Evolutionary conservation across 2,113 vertebrate genomes (phyloP).

Genomic region (Uria aalge): DNA sequence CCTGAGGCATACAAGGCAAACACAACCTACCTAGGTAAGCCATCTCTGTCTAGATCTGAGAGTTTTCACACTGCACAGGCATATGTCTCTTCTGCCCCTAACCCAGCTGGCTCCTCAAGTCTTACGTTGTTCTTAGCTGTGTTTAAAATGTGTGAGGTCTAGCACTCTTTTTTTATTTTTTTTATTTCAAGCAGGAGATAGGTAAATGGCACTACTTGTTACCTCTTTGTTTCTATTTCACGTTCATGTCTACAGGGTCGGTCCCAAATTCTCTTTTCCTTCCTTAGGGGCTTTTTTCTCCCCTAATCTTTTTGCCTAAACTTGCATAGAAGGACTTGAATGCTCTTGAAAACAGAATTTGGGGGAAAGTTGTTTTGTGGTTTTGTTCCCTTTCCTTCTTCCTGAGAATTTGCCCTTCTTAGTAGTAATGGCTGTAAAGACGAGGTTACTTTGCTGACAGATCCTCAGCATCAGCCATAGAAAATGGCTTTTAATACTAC

Average conservation of each 20-base stretch:
- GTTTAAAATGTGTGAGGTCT: not conserved
- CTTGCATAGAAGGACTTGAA: not conserved
- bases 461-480: accelerated
- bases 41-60: not conserved
- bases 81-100: not conserved
- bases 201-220: not conserved
- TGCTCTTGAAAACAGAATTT: not conserved
- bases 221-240: not conserved
- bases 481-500: not conserved
- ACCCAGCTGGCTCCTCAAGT: not conserved
- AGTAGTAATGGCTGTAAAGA: not conserved
- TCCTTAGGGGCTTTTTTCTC: not conserved
- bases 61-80: not conserved
- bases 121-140: not conserved
- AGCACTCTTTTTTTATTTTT: accelerated
- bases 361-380: not conserved
- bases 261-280: not conserved
- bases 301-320: not conserved
- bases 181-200: not conserved
- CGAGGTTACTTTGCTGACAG: not conserved
- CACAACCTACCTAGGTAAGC: slow-evolving; percentile 51
- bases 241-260: not conserved
- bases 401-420: not conserved
- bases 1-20: not conserved
- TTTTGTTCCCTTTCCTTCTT: not conserved